Evolutionary conservation across 2,113 vertebrate genomes (phyloP), one percentile per base, ranked within the genome.

Genomic region (Fulica atra): DNA sequence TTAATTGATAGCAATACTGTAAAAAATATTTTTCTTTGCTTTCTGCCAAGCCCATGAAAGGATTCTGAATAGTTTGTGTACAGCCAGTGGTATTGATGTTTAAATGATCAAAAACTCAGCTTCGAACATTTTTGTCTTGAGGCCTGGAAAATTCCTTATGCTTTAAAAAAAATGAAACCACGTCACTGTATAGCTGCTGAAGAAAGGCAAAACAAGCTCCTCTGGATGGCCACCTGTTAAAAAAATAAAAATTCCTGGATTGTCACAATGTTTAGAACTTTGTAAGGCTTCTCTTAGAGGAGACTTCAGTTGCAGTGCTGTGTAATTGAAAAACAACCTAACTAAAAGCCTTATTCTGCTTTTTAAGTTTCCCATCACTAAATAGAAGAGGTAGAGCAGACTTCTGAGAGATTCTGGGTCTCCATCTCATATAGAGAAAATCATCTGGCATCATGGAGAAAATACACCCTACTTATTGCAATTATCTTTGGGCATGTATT

Each of bases 51-150:
- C 8, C 46, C 60, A 36, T 56, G 61, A 82, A 74, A 80, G 35
- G 44, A 31, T 71, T 66, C 9, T 16, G 90, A 84, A 57, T 18
- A 44, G 73, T 78, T 78, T 50, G 51, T 66, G 51, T 81, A 50
- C 59, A 89, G 53, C 16, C 61, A 86, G 56, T 63, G 60, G 36
- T 93, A 87, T 7, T 81, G 73, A 91, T 91, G 88, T 87, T 94
- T 84, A 91, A 94, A 92, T 84, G 85, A 89, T 92, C 78, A 94
- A 84, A 95, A 92, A 4, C 26, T 36, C 6, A 6, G 21, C 88
- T 92, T 86, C 84, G 88, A 96, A 74, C 51, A 26, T 7, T 63
- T 81, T 86, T 81, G 33, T 94, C 84, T 94, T 8, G 6, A 89
- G 54, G 81, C 35, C 38, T 73, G 64, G 42, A 29, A 73, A 87